phyloP scores from a whole-genome alignment of 1,140 invertebrate species.

The Eupristina koningsbergeri region DNA sequence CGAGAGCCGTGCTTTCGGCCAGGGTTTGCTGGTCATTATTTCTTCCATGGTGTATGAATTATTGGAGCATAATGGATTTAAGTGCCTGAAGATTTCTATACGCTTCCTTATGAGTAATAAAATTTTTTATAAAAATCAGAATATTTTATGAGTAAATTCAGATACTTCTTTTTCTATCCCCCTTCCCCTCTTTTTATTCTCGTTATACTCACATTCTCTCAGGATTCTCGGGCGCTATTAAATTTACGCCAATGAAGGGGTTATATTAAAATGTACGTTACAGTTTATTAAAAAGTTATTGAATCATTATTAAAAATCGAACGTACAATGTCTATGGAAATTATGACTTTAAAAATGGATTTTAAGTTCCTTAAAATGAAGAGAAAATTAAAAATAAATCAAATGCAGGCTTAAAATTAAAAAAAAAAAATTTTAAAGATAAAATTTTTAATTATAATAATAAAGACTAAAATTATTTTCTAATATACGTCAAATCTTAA shows the following conservation, averaged over 20 bases:
- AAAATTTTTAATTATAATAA: no score
- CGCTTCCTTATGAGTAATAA: not conserved
- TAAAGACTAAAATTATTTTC: no score
- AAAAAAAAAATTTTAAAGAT: no score
- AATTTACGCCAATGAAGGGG: not conserved
- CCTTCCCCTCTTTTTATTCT: not conserved
- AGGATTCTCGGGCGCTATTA: constrained; percentile 2
- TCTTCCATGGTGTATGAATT: constrained; percentile 9
- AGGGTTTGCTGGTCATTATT: not conserved
- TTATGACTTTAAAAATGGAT: no score
- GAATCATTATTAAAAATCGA: not conserved
- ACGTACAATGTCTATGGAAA: not conserved
- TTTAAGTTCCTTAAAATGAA: no score
- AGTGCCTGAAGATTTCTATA: constrained; percentile 31
- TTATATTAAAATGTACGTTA: constrained; percentile 21
- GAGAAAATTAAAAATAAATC: no score
- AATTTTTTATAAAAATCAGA: constrained; percentile 24
- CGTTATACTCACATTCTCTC: constrained; percentile 9
- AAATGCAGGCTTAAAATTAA: no score
- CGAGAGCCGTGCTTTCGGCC: not conserved
- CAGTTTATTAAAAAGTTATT: constrained; percentile 27
- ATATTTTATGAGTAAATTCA: constrained; percentile 29
- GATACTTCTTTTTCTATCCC: not conserved
- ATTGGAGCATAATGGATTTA: constrained; percentile 37
- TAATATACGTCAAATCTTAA: no score